Base-by-base conservation (phyloP, 1,140 invertebrate species). In the Bombus superbus region DNA sequence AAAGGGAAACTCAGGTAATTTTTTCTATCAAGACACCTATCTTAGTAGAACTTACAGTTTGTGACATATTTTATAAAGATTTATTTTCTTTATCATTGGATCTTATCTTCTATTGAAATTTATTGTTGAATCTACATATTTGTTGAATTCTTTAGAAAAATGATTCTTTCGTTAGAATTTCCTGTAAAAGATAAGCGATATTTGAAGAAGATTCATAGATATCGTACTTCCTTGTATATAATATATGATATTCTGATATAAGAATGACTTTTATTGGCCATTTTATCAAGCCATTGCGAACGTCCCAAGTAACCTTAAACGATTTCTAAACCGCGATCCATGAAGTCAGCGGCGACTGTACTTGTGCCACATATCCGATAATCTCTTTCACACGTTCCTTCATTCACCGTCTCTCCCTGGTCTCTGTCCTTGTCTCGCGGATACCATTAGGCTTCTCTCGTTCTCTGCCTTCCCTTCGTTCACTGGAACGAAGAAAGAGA, bases 351-450 rank as follows among this genome's bases (percentile, higher is more conserved):
- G 57, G 32, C 53, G 42, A 72, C 32, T 32, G 83, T 85, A 80
- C 68, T 85, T 85, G 76, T 85, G 77, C 77, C 68, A 85, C 83
- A 85, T 85, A 85, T 80, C 83, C 77, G 83, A 80, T 85, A 85
- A 85, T 85, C 83, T 85, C 83, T 85, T 85, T 85, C 84, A 89
- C 75, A 83, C 85, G 84, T 68, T 86, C 78, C 75, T 89, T 89
- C 88, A 89, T 89, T 89, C 84, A 89, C 80, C 66, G 78, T 86
- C 84, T 76, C 28, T 79, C 75, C 80, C 81, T 53, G 13, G 38
- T 25, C 15, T 40, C 47, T 64, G 40, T 89, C 74, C 66, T 66
- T 57, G 57, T 89, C 22, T 57, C 40, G 38, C 22, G 18, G 1
- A 28, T 47, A 11, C 15, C 22, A n/a, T 69, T 22, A 6, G n/a